A percentile compares a stretch with the other conserved stretches of the same genome.
These are phyloP conservation scores for Circaetus cinerascens DNA, from an alignment of 2,113 vertebrate species.

Conservation along the genomic window DNA sequence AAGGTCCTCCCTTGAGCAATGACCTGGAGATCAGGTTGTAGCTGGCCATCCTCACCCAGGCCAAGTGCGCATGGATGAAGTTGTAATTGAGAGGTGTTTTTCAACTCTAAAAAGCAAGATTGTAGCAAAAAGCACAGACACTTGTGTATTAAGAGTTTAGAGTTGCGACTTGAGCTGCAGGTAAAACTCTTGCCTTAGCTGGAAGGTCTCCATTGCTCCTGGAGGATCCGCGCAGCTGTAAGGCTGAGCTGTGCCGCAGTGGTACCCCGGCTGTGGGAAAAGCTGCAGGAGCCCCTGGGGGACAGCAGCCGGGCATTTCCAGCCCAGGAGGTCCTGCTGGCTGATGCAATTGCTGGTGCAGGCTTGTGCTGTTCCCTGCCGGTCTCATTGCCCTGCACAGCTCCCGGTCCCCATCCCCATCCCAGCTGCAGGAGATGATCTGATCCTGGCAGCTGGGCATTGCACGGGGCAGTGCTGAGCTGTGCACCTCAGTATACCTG, in stretches of 20 bases:
- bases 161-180: no score
- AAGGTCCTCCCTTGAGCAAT: not conserved
- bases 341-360: not conserved
- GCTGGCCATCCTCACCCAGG: not conserved
- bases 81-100: not conserved
- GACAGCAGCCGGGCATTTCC: not conserved
- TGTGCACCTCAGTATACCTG: rapidly evolving
- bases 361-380: no score
- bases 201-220: not conserved
- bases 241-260: not conserved
- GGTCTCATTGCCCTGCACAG: rapidly evolving
- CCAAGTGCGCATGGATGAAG: not conserved
- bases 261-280: no score
- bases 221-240: no score
- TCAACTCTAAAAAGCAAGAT: not conserved
- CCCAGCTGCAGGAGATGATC: rapidly evolving
- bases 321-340: rapidly evolving
- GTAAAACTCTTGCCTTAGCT: not conserved
- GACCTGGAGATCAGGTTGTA: not conserved
- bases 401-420: not conserved
- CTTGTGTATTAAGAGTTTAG: not conserved
- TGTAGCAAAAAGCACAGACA: not conserved
- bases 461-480: not conserved
- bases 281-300: not conserved
- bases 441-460: not conserved